Conservation (phyloP, 2,888 invertebrate species). For the Agapostemon virescens region DNA sequence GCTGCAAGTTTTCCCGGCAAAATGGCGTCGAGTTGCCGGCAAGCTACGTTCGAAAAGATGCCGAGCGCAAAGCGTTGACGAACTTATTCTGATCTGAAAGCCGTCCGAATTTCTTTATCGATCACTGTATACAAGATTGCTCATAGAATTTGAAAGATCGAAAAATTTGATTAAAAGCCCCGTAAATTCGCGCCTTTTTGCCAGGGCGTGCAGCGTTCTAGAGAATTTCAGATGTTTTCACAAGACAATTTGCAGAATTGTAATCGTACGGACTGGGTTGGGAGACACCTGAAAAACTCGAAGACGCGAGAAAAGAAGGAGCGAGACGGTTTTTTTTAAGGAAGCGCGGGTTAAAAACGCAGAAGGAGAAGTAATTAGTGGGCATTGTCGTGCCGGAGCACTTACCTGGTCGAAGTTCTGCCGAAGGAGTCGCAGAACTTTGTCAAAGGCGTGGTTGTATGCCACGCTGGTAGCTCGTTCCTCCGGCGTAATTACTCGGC, state of each 20-base stretch:
- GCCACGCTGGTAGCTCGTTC: neutral
- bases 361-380: slow-evolving; percentile 22
- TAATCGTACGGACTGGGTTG: neutral
- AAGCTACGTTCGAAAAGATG: too few relatives aligned
- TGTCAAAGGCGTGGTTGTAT: neutral
- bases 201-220: neutral
- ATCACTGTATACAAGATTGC: neutral
- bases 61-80: too few relatives aligned
- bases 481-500: slow-evolving; percentile 19
- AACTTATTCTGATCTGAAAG: too few relatives aligned
- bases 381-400: slow-evolving; percentile 18
- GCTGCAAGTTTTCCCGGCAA: too few relatives aligned
- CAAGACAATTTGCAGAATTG: neutral
- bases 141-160: neutral
- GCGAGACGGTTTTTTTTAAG: neutral
- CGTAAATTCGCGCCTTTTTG: neutral
- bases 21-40: too few relatives aligned
- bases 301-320: neutral
- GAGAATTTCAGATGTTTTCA: neutral
- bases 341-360: neutral
- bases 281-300: neutral
- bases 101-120: too few relatives aligned
- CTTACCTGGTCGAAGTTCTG: slow-evolving; percentile 34
- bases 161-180: neutral
- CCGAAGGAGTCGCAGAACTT: slow-evolving; percentile 16